Conservation (phyloP, 2,113 vertebrate species). For the Eleginops maclovinus region DNA sequence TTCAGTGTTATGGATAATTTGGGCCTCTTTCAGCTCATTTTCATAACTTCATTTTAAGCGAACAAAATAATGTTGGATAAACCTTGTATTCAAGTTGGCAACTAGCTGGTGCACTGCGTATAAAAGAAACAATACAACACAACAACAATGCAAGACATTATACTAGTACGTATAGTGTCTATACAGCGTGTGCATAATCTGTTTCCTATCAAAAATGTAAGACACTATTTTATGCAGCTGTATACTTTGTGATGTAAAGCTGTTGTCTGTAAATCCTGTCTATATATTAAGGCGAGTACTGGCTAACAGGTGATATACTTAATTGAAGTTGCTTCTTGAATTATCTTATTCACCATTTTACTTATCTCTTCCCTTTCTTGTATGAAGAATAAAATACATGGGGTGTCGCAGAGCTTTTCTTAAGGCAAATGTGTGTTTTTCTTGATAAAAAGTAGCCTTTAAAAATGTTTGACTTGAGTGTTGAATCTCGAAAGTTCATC, state of each 20-base stretch:
- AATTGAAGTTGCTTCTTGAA: not conserved
- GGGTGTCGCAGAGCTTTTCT: not conserved
- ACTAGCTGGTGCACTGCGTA: not conserved
- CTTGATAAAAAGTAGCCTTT: not conserved
- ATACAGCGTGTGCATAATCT: no score
- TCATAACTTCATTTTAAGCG: not conserved
- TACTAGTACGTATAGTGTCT: not conserved
- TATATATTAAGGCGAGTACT: not conserved
- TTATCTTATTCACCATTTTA: not conserved
- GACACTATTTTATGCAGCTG: no score
- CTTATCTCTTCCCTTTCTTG: not conserved
- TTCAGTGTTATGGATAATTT: not conserved
- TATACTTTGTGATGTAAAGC: no score
- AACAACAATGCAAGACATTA: not conserved
- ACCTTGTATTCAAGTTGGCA: not conserved
- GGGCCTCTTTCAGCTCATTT: not conserved
- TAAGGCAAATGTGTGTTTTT: not conserved
- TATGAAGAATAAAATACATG: not conserved
- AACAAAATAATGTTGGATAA: not conserved
- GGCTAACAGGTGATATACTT: not conserved
- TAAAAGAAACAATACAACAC: not conserved
- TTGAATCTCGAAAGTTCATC: conserved; percentile 38
- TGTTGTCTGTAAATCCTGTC: no score
- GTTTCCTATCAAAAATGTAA: no score
- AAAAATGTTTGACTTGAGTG: conserved; percentile 4